Evolutionary conservation across 2,888 invertebrate genomes (phyloP).

Genomic region (Hypomecis atomaria): DNA sequence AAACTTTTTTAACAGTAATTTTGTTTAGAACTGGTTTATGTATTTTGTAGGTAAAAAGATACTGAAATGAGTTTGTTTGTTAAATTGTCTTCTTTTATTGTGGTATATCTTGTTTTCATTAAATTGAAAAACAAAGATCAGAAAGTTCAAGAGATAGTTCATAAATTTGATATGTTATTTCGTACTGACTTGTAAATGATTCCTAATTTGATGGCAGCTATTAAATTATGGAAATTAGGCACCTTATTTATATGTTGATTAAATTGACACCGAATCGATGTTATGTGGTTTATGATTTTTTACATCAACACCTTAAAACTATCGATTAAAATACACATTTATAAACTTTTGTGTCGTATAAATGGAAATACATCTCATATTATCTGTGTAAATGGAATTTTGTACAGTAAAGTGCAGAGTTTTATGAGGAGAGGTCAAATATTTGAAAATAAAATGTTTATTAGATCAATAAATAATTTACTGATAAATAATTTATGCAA

Average conservation of each 20-base stretch:
- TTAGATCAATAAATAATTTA: conserved; percentile 10
- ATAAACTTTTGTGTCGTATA: conserved; percentile 21
- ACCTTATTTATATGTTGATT: conserved; percentile 41
- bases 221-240: conserved; percentile 37
- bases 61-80: too few relatives aligned
- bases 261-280: conserved; percentile 30
- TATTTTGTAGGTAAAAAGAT: not conserved
- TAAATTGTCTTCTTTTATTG: not conserved
- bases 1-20: too few relatives aligned
- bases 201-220: conserved; percentile 26
- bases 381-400: not conserved
- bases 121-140: conserved; percentile 28
- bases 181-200: conserved; percentile 36
- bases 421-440: conserved; percentile 22
- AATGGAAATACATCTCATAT: conserved; percentile 9
- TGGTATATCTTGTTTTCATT: conserved; percentile 6
- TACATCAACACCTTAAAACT: conserved; percentile 28
- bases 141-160: conserved; percentile 17
- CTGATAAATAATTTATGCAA: too few relatives aligned
- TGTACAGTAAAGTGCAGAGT: conserved; percentile 15
- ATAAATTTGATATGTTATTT: conserved; percentile 35
- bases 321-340: conserved; percentile 25
- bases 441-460: conserved; percentile 15
- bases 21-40: too few relatives aligned
- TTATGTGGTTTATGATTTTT: conserved; percentile 31